These are phyloP conservation scores for Ahaetulla prasina DNA, from an alignment of 2,113 vertebrate genomes.

Conservation along the genomic window DNA sequence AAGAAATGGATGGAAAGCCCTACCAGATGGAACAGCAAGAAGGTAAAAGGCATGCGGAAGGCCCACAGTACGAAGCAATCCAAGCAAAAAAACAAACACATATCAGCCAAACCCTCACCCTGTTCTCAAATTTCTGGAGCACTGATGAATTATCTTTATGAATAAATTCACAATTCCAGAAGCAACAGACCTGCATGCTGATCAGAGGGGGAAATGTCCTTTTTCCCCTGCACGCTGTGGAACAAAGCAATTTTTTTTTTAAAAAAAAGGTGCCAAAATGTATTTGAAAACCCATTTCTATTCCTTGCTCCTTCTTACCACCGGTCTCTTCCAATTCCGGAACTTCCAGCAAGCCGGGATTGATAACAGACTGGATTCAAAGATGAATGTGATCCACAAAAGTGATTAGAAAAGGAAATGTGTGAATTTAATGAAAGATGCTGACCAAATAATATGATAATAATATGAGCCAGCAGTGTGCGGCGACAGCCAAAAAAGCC, in stretches of 20 bases:
- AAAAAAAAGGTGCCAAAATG: neutral
- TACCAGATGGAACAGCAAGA: neutral
- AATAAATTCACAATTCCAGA: neutral
- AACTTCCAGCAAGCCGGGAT: no score
- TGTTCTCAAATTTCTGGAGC: neutral
- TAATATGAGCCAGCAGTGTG: no score
- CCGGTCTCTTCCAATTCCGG: neutral
- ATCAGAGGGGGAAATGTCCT: neutral
- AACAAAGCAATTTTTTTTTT: neutral
- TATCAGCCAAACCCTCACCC: neutral
- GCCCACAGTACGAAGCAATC: neutral
- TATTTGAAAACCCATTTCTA: neutral
- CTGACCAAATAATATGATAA: no score
- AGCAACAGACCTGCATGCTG: no score
- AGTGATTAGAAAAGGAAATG: neutral
- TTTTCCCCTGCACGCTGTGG: neutral
- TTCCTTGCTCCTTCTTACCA: neutral
- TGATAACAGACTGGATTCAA: neutral
- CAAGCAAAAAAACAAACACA: neutral
- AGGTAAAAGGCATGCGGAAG: neutral
- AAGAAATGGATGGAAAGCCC: neutral
- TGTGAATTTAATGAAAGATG: neutral
- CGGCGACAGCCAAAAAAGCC: no score
- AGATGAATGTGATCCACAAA: neutral
- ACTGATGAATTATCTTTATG: fast-evolving